Percentiles rank a stretch among this genome's conserved stretches.
phyloP scores from a whole-genome alignment of 2,888 invertebrate genomes.

The Rotaria sp. region DNA sequence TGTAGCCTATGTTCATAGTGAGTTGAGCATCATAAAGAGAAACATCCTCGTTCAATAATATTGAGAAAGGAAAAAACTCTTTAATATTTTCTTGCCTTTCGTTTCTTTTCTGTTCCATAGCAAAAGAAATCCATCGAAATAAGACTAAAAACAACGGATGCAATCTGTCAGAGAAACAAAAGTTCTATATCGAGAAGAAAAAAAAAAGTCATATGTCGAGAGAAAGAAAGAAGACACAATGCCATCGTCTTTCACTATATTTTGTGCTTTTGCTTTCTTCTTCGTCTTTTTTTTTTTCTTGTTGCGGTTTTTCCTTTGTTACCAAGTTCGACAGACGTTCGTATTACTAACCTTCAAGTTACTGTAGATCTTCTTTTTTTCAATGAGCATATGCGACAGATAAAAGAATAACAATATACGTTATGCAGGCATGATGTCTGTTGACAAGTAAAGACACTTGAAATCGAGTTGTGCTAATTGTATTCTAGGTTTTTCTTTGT shows the following conservation, averaged over 20 bases:
- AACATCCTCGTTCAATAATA: neutral
- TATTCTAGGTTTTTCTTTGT: neutral
- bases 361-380: neutral
- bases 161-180: neutral
- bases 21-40: neutral
- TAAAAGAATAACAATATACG: neutral
- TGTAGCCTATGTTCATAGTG: neutral
- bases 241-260: neutral
- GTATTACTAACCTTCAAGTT: neutral
- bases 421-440: neutral
- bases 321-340: neutral
- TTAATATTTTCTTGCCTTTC: neutral
- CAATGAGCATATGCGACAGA: neutral
- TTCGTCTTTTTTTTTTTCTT: neutral
- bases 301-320: neutral
- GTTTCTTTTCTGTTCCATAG: neutral
- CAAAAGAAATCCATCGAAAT: neutral
- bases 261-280: neutral
- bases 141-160: slow-evolving; percentile 5
- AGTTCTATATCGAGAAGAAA: neutral
- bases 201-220: neutral
- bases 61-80: neutral
- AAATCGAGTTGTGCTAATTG: neutral
- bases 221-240: neutral
- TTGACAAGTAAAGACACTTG: neutral